phyloP scores from a whole-genome alignment of 2,888 invertebrate species.

The Germaria angustata region DNA sequence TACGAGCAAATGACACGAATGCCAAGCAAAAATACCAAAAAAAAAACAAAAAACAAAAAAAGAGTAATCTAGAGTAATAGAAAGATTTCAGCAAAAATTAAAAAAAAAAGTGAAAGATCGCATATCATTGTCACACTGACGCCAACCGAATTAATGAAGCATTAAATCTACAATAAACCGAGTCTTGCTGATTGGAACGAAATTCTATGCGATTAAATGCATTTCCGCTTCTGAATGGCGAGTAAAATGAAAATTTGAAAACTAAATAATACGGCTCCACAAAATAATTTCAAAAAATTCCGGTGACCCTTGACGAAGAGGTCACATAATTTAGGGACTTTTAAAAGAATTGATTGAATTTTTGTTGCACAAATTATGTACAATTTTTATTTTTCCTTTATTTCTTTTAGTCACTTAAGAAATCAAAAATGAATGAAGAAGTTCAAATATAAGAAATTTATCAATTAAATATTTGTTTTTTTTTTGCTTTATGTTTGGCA shows the following conservation, averaged over 20 bases:
- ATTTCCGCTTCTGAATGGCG: slow-evolving; percentile 27
- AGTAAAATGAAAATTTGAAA: slow-evolving; percentile 3
- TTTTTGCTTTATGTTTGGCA: not conserved
- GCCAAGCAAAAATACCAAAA: not conserved
- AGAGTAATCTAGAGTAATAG: slow-evolving; percentile 40
- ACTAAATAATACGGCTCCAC: not conserved
- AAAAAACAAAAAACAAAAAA: not conserved
- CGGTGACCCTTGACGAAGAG: slow-evolving; percentile 5
- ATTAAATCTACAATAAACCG: slow-evolving; percentile 25
- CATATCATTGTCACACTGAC: slow-evolving; percentile 46
- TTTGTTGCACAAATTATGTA: not conserved
- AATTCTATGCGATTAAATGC: slow-evolving; percentile 28
- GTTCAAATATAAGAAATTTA: not conserved
- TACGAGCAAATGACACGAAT: not conserved
- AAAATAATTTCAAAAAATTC: not conserved
- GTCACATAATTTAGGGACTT: slow-evolving; percentile 31
- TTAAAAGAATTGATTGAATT: slow-evolving; percentile 35
- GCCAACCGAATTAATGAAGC: slow-evolving; percentile 51
- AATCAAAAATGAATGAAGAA: not conserved
- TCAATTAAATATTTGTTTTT: slow-evolving; percentile 3
- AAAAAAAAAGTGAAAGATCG: not conserved
- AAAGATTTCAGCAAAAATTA: slow-evolving; percentile 14
- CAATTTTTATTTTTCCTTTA: not conserved
- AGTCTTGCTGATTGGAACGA: not conserved
- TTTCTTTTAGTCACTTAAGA: not conserved